Percentiles rank a stretch among this genome's conserved stretches.
phyloP scores from a whole-genome alignment of 2,797 vertebrate genomes.

The Semotilus atromaculatus region DNA sequence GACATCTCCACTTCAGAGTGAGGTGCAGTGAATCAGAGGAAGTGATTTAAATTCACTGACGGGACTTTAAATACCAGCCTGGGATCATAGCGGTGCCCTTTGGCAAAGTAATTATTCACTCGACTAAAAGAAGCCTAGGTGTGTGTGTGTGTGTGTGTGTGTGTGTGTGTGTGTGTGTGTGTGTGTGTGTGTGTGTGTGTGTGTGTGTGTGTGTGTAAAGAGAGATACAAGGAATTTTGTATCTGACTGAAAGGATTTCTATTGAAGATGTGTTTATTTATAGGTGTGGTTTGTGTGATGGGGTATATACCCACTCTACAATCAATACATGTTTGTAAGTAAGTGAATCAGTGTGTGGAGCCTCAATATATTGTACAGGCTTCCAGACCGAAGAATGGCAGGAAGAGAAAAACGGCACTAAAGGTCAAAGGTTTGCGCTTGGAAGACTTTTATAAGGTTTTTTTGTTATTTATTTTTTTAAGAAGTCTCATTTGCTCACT shows the following conservation, averaged over 20 bases:
- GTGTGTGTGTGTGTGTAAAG: constrained; percentile 25
- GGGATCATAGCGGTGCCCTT: constrained; percentile 78
- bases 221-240: constrained; percentile 8
- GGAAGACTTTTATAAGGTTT: neutral
- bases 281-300: constrained; percentile 43
- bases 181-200: constrained; percentile 61
- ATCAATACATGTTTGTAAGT: constrained; percentile 17
- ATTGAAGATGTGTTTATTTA: constrained; percentile 28
- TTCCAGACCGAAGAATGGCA: neutral
- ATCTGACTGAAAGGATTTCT: constrained; percentile 5
- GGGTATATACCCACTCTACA: constrained; percentile 53
- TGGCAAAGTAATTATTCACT: constrained; percentile 81
- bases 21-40: constrained; percentile 64
- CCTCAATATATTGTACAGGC: neutral
- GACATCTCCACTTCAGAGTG: constrained; percentile 74
- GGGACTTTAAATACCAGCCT: constrained; percentile 79
- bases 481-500: neutral
- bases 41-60: constrained; percentile 79
- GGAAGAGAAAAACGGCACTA: neutral
- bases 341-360: constrained; percentile 11
- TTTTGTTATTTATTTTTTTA: neutral
- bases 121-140: constrained; percentile 70
- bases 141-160: constrained; percentile 45
- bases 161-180: constrained; percentile 49
- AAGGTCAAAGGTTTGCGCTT: neutral